Conservation (phyloP, 2,113 vertebrate genomes). For the Penelope pileata region DNA sequence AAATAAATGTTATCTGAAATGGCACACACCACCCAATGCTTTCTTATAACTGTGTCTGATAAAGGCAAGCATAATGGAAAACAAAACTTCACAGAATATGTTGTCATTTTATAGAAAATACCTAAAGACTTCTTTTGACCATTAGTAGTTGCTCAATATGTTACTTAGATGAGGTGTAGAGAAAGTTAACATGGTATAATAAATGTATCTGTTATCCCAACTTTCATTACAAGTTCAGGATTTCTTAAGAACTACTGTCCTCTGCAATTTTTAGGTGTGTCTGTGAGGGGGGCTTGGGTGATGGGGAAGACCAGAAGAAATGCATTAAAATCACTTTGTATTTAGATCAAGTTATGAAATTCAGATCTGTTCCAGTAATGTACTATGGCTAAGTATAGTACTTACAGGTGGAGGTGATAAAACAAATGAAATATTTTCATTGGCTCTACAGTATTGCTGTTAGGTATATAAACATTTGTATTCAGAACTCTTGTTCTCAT, state of each 20-base stretch:
- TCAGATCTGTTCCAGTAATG: neutral
- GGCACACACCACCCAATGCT: neutral
- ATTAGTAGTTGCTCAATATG: neutral
- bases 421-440: neutral
- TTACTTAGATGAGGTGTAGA: neutral
- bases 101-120: neutral
- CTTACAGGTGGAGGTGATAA: neutral
- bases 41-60: neutral
- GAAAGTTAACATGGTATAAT: neutral
- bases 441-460: neutral
- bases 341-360: neutral
- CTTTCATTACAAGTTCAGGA: neutral
- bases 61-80: neutral
- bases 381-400: neutral
- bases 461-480: fast-evolving
- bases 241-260: neutral
- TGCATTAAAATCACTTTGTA: neutral
- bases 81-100: neutral
- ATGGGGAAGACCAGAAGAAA: neutral
- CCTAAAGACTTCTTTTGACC: neutral
- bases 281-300: neutral
- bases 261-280: neutral
- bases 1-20: neutral
- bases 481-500: neutral
- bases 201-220: neutral